Conservation (phyloP, 2,113 vertebrate species). For the Calidris pygmaea region DNA sequence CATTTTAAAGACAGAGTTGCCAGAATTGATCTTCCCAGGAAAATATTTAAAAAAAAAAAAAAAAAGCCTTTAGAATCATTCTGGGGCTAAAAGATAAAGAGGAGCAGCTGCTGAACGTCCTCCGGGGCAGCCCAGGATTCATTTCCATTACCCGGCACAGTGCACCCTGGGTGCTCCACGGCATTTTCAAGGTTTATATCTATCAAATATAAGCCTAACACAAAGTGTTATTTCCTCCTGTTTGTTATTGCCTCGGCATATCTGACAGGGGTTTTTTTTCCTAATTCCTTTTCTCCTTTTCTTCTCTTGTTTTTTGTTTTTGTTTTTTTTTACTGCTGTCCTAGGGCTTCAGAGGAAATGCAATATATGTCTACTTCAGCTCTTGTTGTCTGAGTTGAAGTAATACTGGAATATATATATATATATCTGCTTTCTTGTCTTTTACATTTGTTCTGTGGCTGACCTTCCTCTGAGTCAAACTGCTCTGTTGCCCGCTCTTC, state of each 20-base stretch:
- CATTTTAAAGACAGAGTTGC: slow-evolving; percentile 60
- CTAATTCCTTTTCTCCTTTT: slow-evolving; percentile 42
- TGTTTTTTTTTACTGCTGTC: neutral
- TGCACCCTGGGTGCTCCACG: slow-evolving; percentile 58
- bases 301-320: neutral
- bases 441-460: neutral
- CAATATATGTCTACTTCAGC: neutral
- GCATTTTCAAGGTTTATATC: slow-evolving; percentile 65
- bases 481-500: neutral
- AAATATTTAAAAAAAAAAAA: slow-evolving; percentile 34
- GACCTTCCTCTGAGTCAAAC: neutral
- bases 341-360: neutral
- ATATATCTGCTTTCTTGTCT: neutral
- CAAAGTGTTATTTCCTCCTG: slow-evolving; percentile 44
- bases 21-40: slow-evolving; percentile 58
- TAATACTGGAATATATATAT: neutral
- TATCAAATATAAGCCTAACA: slow-evolving; percentile 44
- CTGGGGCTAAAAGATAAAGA: slow-evolving; percentile 69
- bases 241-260: slow-evolving; percentile 49
- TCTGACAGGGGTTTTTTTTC: slow-evolving; percentile 31
- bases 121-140: slow-evolving; percentile 57
- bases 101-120: slow-evolving; percentile 75
- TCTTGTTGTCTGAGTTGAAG: neutral
- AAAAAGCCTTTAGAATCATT: slow-evolving; percentile 63
- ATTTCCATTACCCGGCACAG: slow-evolving; percentile 67